phyloP scores from a whole-genome alignment of 2,888 invertebrate genomes.

The Phaedon cochleariae region DNA sequence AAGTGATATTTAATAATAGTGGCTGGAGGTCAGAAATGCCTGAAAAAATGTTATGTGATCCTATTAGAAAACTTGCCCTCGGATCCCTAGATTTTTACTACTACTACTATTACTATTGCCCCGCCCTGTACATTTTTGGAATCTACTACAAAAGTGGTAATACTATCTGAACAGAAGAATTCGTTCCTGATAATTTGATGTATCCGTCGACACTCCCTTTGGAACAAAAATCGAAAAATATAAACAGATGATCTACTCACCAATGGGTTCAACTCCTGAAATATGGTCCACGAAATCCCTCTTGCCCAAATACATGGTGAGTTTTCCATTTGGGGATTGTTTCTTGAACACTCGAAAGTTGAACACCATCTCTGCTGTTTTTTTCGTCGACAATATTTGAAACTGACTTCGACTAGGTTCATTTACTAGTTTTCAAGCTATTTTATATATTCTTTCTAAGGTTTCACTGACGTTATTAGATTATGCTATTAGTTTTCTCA shows the following conservation, averaged over 20 bases:
- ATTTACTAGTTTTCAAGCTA: background rate
- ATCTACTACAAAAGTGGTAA: no score
- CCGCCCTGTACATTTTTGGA: no score
- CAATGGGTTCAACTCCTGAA: constrained; percentile 85
- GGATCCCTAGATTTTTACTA: no score
- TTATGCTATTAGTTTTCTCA: background rate
- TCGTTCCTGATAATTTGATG: no score
- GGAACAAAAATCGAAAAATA: no score
- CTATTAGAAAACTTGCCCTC: no score
- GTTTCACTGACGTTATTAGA: constrained; percentile 43
- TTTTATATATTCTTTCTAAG: constrained; percentile 38
- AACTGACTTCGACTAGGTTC: background rate
- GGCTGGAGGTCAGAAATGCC: no score
- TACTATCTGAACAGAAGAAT: no score
- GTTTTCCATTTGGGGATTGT: constrained; percentile 86
- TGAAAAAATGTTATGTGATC: no score
- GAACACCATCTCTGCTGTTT: constrained; percentile 75
- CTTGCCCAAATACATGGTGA: constrained; percentile 86
- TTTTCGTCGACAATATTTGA: constrained; percentile 45
- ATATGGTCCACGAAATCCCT: constrained; percentile 90
- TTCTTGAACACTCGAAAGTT: constrained; percentile 94
- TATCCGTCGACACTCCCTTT: no score
- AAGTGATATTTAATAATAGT: no score
- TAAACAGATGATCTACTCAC: constrained; percentile 65
- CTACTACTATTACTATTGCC: no score